phyloP scores from a whole-genome alignment of 2,888 invertebrate genomes.

The Alsophila aescularia region DNA sequence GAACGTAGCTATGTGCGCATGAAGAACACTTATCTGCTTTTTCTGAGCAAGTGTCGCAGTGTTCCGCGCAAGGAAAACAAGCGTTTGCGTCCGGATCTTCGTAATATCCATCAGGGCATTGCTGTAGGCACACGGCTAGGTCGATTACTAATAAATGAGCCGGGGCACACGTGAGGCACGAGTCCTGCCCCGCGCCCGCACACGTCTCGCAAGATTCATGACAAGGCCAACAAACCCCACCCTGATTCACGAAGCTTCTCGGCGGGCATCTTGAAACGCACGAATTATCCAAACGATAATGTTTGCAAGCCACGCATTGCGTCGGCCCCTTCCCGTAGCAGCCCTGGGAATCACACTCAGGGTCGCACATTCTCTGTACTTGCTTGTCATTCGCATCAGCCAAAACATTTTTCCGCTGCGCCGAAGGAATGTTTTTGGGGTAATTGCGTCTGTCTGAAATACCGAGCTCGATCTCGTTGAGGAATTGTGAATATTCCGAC shows the following conservation, averaged over 20 bases:
- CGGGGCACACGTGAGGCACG: conserved; percentile 93
- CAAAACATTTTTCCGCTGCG: conserved; percentile 85
- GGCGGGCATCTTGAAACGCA: conserved; percentile 94
- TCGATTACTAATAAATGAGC: conserved; percentile 93
- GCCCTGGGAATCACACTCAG: conserved; percentile 90
- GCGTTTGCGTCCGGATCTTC: conserved; percentile 91
- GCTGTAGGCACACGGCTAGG: conserved; percentile 91
- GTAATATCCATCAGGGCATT: conserved; percentile 93
- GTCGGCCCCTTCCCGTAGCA: conserved; percentile 94
- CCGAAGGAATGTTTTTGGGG: conserved; percentile 86
- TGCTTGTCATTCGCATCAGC: conserved; percentile 86
- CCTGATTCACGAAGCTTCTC: conserved; percentile 92
- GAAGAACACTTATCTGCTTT: conserved; percentile 93
- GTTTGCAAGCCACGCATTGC: conserved; percentile 93
- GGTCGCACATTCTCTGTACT: conserved; percentile 90
- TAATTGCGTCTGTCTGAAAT: conserved; percentile 86
- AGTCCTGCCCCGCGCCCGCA: conserved; percentile 93
- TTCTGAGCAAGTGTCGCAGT: conserved; percentile 94
- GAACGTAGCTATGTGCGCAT: conserved; percentile 94
- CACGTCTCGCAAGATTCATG: conserved; percentile 96
- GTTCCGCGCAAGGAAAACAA: conserved; percentile 94
- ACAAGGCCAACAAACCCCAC: conserved; percentile 93
- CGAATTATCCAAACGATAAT: conserved; percentile 92
- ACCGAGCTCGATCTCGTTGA: conserved; percentile 78
- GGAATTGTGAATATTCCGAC: conserved; percentile 84